phyloP scores from a whole-genome alignment of 1,140 invertebrate genomes.

The Helicoverpa armigera region DNA sequence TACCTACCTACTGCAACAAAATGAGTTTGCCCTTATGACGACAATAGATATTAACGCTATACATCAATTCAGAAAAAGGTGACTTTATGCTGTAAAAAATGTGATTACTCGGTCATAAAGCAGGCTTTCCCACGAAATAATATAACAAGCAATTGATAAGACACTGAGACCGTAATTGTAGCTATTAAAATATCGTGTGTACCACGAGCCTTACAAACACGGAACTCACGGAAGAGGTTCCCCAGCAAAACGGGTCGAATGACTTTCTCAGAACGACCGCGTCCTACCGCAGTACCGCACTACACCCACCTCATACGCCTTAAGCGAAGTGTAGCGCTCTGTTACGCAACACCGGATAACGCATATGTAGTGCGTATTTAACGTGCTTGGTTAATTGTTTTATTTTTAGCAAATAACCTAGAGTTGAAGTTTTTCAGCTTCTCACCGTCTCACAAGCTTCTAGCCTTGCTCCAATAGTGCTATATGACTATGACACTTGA shows the following conservation, averaged over 20 bases:
- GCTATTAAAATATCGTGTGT: neutral
- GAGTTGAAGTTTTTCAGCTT: too few species aligned
- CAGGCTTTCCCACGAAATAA: too few species aligned
- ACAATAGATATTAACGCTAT: neutral
- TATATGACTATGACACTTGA: too few species aligned
- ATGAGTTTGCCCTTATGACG: neutral
- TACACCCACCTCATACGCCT: conserved; percentile 52
- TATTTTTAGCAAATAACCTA: neutral
- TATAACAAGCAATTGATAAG: too few species aligned
- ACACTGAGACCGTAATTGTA: neutral
- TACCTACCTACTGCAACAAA: neutral
- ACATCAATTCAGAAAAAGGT: too few species aligned
- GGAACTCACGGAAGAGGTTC: conserved; percentile 57
- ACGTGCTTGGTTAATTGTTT: neutral
- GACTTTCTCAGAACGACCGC: conserved; percentile 56
- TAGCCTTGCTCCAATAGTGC: too few species aligned
- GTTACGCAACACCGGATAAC: conserved; percentile 56
- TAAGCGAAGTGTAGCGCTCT: conserved; percentile 50
- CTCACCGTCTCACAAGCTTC: too few species aligned
- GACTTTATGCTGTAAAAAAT: too few species aligned
- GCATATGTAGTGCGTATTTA: conserved; percentile 14
- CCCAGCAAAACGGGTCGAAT: conserved; percentile 58
- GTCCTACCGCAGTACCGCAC: conserved; percentile 40
- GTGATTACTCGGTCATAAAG: too few species aligned
- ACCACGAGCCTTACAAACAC: conserved; percentile 8